Evolutionary conservation across 2,888 invertebrate species (phyloP).

Genomic region (Tillus elongatus): DNA sequence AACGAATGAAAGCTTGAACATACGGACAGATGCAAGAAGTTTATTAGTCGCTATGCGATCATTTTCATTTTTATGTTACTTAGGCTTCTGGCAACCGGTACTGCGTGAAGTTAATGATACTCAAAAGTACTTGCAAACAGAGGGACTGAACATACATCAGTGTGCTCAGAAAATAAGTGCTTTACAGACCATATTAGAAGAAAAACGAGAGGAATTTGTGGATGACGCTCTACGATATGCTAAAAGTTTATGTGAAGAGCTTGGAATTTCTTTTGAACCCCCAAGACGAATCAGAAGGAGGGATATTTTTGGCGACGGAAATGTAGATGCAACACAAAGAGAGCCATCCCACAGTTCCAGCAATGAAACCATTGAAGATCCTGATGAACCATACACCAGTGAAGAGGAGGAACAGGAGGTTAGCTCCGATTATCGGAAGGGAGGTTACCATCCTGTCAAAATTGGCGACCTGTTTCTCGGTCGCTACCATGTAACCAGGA

Average conservation of each 20-base stretch:
- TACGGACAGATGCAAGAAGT: no score
- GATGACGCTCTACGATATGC: constrained; percentile 14
- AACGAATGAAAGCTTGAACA: constrained; percentile 16
- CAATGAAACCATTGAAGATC: constrained; percentile 69
- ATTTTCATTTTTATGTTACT: no score
- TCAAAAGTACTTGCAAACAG: constrained; percentile 19
- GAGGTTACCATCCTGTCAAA: constrained; percentile 97
- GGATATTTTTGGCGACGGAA: constrained; percentile 13
- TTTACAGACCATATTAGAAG: constrained; percentile 12
- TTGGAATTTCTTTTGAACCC: constrained; percentile 13
- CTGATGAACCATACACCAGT: constrained; percentile 64
- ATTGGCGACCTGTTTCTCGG: constrained; percentile 89
- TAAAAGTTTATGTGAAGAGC: constrained; percentile 13
- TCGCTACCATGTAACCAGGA: constrained; percentile 93
- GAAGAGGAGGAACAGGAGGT: constrained; percentile 98
- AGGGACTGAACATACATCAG: constrained; percentile 12
- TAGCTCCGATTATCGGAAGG: constrained; percentile 92
- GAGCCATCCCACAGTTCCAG: constrained; percentile 74
- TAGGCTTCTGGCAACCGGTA: constrained; percentile 13
- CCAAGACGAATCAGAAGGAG: constrained; percentile 7
- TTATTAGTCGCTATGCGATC: no score
- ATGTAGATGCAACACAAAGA: constrained; percentile 42
- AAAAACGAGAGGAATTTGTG: no score
- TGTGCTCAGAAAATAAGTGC: no score
- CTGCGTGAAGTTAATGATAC: constrained; percentile 14